Evolutionary conservation across 1,140 invertebrate species (phyloP).

Genomic region (Amphibalanus amphitrite): DNA sequence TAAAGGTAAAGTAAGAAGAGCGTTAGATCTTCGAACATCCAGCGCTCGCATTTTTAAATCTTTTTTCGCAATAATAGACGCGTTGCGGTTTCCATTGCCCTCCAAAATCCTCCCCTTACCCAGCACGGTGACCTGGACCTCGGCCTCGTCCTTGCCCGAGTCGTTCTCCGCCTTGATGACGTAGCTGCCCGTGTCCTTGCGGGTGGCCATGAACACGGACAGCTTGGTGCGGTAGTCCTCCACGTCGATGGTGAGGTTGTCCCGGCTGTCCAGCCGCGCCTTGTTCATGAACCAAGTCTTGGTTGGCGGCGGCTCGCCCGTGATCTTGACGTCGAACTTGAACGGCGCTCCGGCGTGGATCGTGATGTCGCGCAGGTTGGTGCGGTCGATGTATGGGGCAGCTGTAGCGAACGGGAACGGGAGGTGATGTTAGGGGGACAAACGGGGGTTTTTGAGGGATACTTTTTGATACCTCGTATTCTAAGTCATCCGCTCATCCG

Average conservation of each 20-base stretch:
- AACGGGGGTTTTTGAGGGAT: too few species aligned
- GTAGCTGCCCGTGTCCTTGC: conserved; percentile 67
- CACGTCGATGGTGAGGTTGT: conserved; percentile 54
- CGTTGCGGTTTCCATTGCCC: too few species aligned
- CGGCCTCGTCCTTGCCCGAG: conserved; percentile 75
- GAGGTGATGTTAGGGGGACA: too few species aligned
- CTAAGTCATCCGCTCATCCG: too few species aligned
- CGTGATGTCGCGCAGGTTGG: conserved; percentile 68
- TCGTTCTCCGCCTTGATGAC: conserved; percentile 77
- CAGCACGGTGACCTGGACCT: conserved; percentile 69
- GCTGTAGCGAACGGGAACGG: conserved; percentile 24
- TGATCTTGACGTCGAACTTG: conserved; percentile 71
- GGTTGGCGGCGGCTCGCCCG: conserved; percentile 70
- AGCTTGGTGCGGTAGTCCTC: conserved; percentile 77
- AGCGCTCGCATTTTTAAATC: too few species aligned
- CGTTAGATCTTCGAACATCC: too few species aligned
- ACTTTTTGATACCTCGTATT: too few species aligned
- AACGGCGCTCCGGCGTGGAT: conserved; percentile 70
- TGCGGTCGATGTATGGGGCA: conserved; percentile 89
- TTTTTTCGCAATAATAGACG: too few species aligned
- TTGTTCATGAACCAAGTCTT: conserved; percentile 77
- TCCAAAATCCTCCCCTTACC: conserved; percentile 24
- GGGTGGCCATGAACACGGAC: conserved; percentile 46
- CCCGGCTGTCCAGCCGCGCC: conserved; percentile 42
- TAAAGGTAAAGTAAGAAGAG: not conserved